phyloP scores from a whole-genome alignment of 1,140 invertebrate genomes.

The Musca vetustissima region DNA sequence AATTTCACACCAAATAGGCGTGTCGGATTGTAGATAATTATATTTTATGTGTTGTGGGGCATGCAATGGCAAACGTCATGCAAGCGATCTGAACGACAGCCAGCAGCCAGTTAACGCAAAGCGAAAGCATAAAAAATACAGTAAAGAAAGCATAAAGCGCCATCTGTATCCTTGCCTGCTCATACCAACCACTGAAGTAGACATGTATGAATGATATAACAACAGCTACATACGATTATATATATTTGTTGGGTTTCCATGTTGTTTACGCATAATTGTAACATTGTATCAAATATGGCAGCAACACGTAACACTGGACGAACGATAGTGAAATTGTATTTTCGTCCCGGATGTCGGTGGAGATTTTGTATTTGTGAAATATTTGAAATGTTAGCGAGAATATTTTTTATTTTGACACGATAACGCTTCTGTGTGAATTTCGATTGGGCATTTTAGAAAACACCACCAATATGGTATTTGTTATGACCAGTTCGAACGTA shows the following conservation, averaged over 20 bases:
- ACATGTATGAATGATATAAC: neutral
- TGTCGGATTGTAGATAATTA: constrained; percentile 25
- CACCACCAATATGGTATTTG: too few species aligned
- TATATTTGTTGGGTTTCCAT: too few species aligned
- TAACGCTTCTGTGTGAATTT: neutral
- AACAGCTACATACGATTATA: too few species aligned
- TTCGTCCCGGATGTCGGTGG: neutral
- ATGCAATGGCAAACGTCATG: neutral
- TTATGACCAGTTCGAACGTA: too few species aligned
- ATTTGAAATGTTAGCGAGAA: neutral
- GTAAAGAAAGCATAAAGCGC: constrained; percentile 2
- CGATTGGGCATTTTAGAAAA: too few species aligned
- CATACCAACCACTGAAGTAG: neutral
- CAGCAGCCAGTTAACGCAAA: neutral
- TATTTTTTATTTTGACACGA: constrained; percentile 3
- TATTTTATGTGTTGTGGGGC: constrained; percentile 18
- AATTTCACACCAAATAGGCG: constrained; percentile 25
- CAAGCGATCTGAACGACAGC: neutral
- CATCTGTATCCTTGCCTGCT: constrained; percentile 7
- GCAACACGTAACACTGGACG: constrained; percentile 39
- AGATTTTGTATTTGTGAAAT: neutral
- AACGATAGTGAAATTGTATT: constrained; percentile 10
- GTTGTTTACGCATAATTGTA: too few species aligned
- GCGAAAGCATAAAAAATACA: neutral
- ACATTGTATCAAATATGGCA: constrained; percentile 50